Conservation (phyloP, 2,113 vertebrate genomes). For the Falco punctatus region DNA sequence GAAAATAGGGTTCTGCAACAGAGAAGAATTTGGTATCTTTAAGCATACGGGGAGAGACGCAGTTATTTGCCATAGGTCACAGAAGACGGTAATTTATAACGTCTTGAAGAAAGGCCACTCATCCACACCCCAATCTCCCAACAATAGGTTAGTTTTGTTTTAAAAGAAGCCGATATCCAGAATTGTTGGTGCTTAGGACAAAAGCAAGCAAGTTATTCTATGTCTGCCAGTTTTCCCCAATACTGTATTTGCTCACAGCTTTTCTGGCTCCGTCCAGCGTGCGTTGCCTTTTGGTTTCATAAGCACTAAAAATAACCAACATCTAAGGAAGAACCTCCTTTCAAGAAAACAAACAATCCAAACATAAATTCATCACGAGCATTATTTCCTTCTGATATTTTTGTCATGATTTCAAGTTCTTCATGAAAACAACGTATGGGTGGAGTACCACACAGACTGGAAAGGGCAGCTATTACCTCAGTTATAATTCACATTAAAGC, state of each 20-base stretch:
- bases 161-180: not conserved
- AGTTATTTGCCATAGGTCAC: not conserved
- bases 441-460: not conserved
- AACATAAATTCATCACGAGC: slow-evolving; percentile 10
- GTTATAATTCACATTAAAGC: not conserved
- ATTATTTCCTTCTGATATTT: slow-evolving; percentile 55
- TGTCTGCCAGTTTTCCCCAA: not conserved
- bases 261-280: not conserved
- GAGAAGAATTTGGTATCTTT: not conserved
- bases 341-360: slow-evolving; percentile 37
- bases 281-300: not conserved
- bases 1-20: not conserved
- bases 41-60: not conserved
- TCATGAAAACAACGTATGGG: slow-evolving; percentile 56
- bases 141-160: not conserved
- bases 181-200: not conserved
- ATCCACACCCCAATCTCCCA: not conserved
- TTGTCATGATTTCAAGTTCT: slow-evolving; percentile 48
- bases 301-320: slow-evolving; percentile 29
- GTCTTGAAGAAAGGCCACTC: not conserved
- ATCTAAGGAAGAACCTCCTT: slow-evolving; percentile 40
- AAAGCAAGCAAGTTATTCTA: not conserved
- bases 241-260: not conserved
- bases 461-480: slow-evolving; percentile 63
- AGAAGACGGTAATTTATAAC: not conserved